Conservation (phyloP, 2,888 invertebrate species). For the Agriopis aurantiaria region DNA sequence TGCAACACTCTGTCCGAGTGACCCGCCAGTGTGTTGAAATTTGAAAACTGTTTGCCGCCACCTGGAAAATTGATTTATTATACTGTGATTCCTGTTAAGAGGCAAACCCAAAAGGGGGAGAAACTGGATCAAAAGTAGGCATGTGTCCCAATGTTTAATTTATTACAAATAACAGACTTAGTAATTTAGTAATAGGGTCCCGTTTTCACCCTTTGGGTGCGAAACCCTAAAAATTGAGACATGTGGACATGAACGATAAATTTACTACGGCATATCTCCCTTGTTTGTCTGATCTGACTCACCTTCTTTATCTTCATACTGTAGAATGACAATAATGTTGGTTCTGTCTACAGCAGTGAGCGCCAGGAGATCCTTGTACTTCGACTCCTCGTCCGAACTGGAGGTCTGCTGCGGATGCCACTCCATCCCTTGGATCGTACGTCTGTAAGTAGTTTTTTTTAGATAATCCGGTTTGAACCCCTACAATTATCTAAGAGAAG, state of each 20-base stretch:
- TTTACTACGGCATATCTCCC: too few relatives aligned
- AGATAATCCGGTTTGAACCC: too few relatives aligned
- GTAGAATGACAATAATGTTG: slow-evolving; percentile 72
- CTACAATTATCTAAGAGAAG: too few relatives aligned
- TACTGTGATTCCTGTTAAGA: too few relatives aligned
- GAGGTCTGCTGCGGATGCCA: slow-evolving; percentile 92
- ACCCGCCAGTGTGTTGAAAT: slow-evolving; percentile 71
- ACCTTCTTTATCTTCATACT: slow-evolving; percentile 68
- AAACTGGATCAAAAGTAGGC: too few relatives aligned
- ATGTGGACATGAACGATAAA: too few relatives aligned
- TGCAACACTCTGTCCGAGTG: slow-evolving; percentile 86
- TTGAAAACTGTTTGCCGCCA: slow-evolving; percentile 57
- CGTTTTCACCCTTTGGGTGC: too few relatives aligned
- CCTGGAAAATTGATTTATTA: slow-evolving; percentile 50
- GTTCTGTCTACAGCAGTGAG: slow-evolving; percentile 86
- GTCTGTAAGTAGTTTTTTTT: slow-evolving; percentile 71
- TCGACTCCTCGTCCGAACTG: slow-evolving; percentile 83
- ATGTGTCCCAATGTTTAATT: too few relatives aligned
- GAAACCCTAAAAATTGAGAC: too few relatives aligned
- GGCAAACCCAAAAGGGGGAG: too few relatives aligned
- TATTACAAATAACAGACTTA: too few relatives aligned
- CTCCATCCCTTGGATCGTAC: slow-evolving; percentile 87
- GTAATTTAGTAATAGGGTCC: too few relatives aligned
- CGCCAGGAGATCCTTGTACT: slow-evolving; percentile 87
- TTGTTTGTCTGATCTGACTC: not conserved